Conservation (phyloP, 1,140 invertebrate genomes). For the Drosophila arawakana region DNA sequence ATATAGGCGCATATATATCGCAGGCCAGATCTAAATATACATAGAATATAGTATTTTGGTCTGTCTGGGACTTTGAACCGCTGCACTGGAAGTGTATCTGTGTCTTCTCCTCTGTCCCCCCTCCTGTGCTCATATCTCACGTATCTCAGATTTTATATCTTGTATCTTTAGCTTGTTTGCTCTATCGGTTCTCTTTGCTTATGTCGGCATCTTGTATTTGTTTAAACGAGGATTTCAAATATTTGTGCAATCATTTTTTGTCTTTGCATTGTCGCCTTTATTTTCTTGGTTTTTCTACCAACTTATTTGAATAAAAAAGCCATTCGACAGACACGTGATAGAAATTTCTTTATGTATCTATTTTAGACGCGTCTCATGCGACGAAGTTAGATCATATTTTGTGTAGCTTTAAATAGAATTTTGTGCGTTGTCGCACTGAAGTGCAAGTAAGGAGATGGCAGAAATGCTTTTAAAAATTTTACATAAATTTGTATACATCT, state of each 20-base stretch:
- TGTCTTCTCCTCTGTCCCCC: neutral
- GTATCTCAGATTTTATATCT: conserved; percentile 46
- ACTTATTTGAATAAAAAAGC: conserved; percentile 4
- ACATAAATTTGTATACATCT: neutral
- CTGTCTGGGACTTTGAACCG: conserved; percentile 64
- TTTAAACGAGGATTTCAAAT: conserved; percentile 2
- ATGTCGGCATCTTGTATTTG: neutral
- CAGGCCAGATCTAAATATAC: conserved; percentile 25
- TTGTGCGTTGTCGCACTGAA: conserved; percentile 33
- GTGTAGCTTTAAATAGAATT: conserved; percentile 57
- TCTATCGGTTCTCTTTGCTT: conserved; percentile 45
- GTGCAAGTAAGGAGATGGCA: conserved; percentile 57
- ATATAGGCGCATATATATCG: conserved; percentile 48
- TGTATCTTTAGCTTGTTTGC: conserved; percentile 55
- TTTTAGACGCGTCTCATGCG: conserved; percentile 7
- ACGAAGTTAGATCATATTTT: conserved; percentile 22
- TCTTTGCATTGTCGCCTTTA: neutral
- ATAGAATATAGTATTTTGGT: conserved; percentile 34
- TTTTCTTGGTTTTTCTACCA: neutral
- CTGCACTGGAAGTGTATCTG: conserved; percentile 38
- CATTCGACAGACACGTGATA: conserved; percentile 25
- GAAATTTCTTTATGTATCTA: conserved; percentile 15
- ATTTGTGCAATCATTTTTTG: neutral
- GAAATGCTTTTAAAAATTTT: neutral
- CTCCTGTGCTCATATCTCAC: neutral